phyloP scores from a whole-genome alignment of 2,888 invertebrate genomes.

The Drosophila cognata region DNA sequence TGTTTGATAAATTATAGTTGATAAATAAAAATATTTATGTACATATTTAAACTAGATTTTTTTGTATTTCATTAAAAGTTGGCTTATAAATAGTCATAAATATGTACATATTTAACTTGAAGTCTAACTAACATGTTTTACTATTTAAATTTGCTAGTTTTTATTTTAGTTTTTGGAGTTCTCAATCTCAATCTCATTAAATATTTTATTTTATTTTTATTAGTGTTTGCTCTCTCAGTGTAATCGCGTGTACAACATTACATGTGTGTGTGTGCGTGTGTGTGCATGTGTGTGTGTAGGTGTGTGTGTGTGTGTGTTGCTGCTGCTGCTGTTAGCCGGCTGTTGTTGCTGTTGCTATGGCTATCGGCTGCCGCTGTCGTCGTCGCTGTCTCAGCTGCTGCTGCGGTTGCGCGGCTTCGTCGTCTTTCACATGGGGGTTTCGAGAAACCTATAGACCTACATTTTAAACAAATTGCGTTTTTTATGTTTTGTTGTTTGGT shows the following conservation, averaged over 20 bases:
- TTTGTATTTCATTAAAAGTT: background rate
- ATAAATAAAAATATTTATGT: background rate
- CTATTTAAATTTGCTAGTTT: background rate
- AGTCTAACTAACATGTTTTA: background rate
- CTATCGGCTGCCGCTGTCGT: constrained; percentile 12
- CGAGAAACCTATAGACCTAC: constrained; percentile 84
- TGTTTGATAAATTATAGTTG: background rate
- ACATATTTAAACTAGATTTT: background rate
- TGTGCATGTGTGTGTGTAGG: constrained; percentile 4
- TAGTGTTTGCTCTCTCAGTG: constrained; percentile 43
- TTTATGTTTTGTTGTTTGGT: constrained; percentile 20
- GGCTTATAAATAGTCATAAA: background rate
- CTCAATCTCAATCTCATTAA: background rate
- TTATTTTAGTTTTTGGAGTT: background rate
- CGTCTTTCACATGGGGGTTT: constrained; percentile 75
- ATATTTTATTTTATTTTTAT: background rate
- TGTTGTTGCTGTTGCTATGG: constrained; percentile 32
- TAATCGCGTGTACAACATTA: constrained; percentile 64
- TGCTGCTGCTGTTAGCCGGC: constrained; percentile 58
- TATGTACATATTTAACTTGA: constrained; percentile 1
- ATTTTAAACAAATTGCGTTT: constrained; percentile 83
- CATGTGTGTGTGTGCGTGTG: constrained; percentile 26
- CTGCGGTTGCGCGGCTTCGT: constrained; percentile 51
- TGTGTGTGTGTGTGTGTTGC: constrained; percentile 8
- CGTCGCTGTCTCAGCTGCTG: constrained; percentile 18